Evolutionary conservation across 1,140 invertebrate species (phyloP), one percentile per base, ranked within the genome.

Genomic region (Apis cerana): DNA sequence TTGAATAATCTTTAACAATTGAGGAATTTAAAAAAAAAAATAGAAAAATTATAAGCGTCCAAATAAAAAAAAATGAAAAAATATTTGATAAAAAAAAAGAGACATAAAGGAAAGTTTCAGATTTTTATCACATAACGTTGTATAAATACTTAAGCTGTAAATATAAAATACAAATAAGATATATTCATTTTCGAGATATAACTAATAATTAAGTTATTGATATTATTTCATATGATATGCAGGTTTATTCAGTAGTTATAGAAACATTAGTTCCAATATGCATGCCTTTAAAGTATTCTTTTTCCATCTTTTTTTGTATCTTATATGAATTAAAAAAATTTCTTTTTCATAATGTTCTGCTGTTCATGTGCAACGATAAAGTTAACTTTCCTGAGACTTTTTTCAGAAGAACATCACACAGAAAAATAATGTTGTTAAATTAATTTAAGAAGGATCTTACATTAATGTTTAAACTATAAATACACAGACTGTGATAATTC

Each of bases 401-500:
- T 77, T 8, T 80, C 52, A 58, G 72, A 59, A 84, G 88, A 61
- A 52, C 56, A 33, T 82, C 76, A 87, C 27, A n/a, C 17, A 81
- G 72, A 68, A 59, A 61, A 64, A 54, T 56, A 67, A 79, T 11
- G n/a, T 56, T 67, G 56, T 19, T 79, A 71, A 84, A 79, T 81
- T 87, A 82, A 69, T 83, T 87, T 76, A 81, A 88, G 82, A 83
- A 75, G 67, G 70, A 75, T 80, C 72, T 85, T 85, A 68, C 56
- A 85, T 85, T 89, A 91, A 85, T 67, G 67, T 85, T 84, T 93
- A 94, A 94, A 92, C 92, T 94, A 92, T 94, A 94, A 92, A 94
- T 94, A 94, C 90, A 94, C 92, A 94, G 93, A 93, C 93, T 94
- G 93, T 94, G 93, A 94, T 94, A 94, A 94, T 93, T 92, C 93